phyloP scores from a whole-genome alignment of 2,113 vertebrate genomes.

The Myxocyprinus asiaticus region DNA sequence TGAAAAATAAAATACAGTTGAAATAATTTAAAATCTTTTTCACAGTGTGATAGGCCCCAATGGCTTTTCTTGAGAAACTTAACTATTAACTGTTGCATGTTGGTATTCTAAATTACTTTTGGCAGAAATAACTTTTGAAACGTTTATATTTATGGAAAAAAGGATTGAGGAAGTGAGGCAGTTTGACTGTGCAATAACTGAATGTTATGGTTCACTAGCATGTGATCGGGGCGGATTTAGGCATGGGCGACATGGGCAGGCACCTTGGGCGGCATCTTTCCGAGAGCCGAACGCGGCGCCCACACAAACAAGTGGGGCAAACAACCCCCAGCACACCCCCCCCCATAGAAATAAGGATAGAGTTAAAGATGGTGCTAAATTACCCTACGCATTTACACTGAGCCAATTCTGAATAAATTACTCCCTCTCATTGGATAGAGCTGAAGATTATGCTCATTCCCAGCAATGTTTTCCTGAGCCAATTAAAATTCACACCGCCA shows the following conservation, averaged over 20 bases:
- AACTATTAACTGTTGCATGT: slow-evolving; percentile 40
- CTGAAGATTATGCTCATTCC: slow-evolving; percentile 90
- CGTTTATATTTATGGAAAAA: slow-evolving; percentile 43
- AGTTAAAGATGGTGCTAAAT: slow-evolving; percentile 73
- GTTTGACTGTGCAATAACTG: slow-evolving; percentile 56
- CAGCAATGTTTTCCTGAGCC: slow-evolving; percentile 92
- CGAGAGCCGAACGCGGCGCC: too few species aligned
- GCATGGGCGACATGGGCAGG: too few species aligned
- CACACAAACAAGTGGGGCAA: too few species aligned
- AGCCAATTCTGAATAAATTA: slow-evolving; percentile 95
- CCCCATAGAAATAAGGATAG: slow-evolving; percentile 67
- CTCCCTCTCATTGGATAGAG: slow-evolving; percentile 85
- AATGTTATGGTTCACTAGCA: slow-evolving; percentile 72
- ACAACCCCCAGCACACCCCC: too few species aligned
- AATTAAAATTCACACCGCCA: slow-evolving; percentile 95
- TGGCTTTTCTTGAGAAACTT: slow-evolving; percentile 31
- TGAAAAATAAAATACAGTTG: slow-evolving; percentile 12
- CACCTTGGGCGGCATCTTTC: too few species aligned
- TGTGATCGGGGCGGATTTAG: slow-evolving; percentile 55
- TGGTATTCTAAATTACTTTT: slow-evolving; percentile 46
- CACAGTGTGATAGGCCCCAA: slow-evolving; percentile 27
- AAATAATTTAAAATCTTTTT: slow-evolving; percentile 11
- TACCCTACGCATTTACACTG: slow-evolving; percentile 85
- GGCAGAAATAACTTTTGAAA: slow-evolving; percentile 50
- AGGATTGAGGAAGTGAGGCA: slow-evolving; percentile 37